Conservation (phyloP, 2,113 vertebrate genomes). For the Mionectes macconnelli region DNA sequence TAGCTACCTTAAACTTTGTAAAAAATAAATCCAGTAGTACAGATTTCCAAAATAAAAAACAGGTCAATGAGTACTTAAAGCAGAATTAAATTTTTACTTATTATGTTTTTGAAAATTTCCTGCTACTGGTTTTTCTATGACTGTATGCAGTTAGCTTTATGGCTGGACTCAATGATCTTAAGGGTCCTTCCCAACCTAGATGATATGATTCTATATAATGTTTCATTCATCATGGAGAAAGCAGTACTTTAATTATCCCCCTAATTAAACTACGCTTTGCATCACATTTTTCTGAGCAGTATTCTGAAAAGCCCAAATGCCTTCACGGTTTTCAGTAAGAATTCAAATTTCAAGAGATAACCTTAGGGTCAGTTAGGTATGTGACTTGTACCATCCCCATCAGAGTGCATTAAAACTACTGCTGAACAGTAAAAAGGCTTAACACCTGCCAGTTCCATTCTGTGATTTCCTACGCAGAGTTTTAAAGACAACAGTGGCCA, state of each 20-base stretch:
- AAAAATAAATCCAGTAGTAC: background rate
- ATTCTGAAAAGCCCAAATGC: background rate
- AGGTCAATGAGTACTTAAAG: background rate
- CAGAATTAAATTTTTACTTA: background rate
- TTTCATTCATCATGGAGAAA: background rate
- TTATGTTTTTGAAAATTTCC: background rate
- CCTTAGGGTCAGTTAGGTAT: background rate
- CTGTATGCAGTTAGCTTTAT: background rate
- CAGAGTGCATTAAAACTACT: background rate
- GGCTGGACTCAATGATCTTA: background rate
- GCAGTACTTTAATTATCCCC: background rate
- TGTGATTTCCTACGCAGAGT: background rate
- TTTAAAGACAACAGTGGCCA: background rate
- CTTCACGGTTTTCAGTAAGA: background rate
- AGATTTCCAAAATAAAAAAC: background rate
- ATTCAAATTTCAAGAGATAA: background rate
- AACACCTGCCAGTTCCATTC: background rate
- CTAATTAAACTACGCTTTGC: background rate
- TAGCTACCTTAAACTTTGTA: background rate
- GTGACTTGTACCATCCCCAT: background rate
- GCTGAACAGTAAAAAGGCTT: background rate
- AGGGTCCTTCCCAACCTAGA: background rate
- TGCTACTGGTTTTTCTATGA: background rate
- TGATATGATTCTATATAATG: background rate
- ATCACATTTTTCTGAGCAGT: background rate